Base-by-base conservation (phyloP, 2,797 vertebrate genomes). In the Poecile montanus region DNA sequence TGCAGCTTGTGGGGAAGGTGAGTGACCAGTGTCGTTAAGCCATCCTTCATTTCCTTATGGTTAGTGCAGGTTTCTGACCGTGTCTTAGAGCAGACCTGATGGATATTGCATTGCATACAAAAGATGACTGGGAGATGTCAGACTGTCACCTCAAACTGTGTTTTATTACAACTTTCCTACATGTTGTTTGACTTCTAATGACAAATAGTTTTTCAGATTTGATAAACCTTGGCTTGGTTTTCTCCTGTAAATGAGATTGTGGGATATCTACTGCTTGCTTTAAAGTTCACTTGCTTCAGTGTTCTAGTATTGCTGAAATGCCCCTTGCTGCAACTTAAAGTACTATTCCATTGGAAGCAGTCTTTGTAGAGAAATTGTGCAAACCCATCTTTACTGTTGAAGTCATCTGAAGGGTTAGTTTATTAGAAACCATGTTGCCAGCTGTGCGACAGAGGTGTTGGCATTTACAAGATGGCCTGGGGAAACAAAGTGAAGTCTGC, bases 1-100 rank as follows among this genome's bases (percentile, higher is more conserved):
- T 99, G 53, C 99, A 99, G 97, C 99, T 99, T 71, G 99, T 99
- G 21, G 99, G 99, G 65, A 99, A 99, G 98, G 99, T 99, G 87
- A 98, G 98, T 71, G 65, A 16, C 17, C 48, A 91, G 10, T 38
- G 21, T 54, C 32, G 25, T 0, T 72, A 77, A 92, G 26, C 26
- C 8, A 25, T 75, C 13, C 8, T 81, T 30, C 17, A 4, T 34
- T 75, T 73, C 27, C 21, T 67, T 36, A 26, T 13, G 42, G 29
- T 22, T 54, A 23, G 32, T 1, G 2, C 7, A n/a, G 53, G 38
- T 54, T 78, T 82, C 68, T 56, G 38, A 10, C 36, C 9, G 0
- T 53, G 16, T 26, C 30, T 45, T 47, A 36, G 32, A 29, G 29
- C 61, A 72, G 50, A 30, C 32, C 32, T 2, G 3, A 23, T 23